These are phyloP conservation scores for Lemur catta DNA, from an alignment of 2,797 vertebrate genomes.

Conservation along the genomic window DNA sequence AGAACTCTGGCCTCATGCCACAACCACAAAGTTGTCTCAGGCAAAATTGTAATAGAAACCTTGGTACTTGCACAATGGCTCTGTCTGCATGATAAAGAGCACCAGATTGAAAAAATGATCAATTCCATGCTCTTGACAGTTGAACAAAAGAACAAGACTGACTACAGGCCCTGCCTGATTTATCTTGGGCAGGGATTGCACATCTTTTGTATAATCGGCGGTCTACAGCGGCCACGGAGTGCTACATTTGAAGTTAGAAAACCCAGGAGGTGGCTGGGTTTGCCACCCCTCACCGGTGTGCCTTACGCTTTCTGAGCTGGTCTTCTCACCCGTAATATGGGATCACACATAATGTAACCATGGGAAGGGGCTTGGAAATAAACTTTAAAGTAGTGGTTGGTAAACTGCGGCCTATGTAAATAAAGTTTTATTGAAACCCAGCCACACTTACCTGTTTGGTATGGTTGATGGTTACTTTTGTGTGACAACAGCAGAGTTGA, in stretches of 20 bases:
- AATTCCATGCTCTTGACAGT: not conserved
- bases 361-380: not conserved
- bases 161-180: not conserved
- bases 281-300: not conserved
- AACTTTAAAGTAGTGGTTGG: not conserved
- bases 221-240: not conserved
- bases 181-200: not conserved
- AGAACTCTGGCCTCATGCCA: not conserved
- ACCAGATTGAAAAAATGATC: not conserved
- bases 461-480: not conserved
- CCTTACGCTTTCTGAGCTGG: not conserved
- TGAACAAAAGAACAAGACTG: slow-evolving; percentile 26
- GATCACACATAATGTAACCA: too few relatives aligned
- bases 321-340: not conserved
- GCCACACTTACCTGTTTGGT: not conserved
- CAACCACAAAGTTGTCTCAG: not conserved
- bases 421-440: not conserved
- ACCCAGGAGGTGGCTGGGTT: not conserved
- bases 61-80: not conserved
- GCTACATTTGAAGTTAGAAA: not conserved
- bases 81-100: slow-evolving; percentile 27
- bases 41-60: slow-evolving; percentile 18
- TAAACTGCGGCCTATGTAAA: not conserved
- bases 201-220: not conserved
- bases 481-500: not conserved